Percentiles rank a stretch among this genome's conserved stretches.
These are phyloP conservation scores for Spodoptera litura DNA, from an alignment of 1,140 invertebrate genomes.

Conservation along the genomic window DNA sequence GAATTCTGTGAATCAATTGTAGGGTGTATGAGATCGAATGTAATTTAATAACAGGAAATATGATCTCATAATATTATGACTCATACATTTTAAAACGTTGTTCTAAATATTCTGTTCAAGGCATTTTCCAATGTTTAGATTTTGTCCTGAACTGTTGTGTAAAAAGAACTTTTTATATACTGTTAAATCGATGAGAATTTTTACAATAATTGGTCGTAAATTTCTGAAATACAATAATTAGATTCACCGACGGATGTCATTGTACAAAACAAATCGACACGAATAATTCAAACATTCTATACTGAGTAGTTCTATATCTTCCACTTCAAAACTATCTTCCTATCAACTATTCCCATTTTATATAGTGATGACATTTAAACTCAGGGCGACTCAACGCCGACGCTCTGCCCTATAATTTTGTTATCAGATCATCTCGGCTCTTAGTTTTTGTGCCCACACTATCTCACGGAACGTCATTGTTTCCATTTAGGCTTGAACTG, in stretches of 20 bases:
- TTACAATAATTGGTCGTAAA: no score
- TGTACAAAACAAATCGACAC: background rate
- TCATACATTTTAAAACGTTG: no score
- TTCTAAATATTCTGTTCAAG: no score
- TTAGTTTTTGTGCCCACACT: slow-evolving; percentile 61
- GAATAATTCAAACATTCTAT: background rate
- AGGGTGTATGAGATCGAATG: no score
- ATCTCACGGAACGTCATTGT: slow-evolving; percentile 60
- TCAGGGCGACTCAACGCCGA: slow-evolving; percentile 18
- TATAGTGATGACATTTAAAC: slow-evolving; percentile 46
- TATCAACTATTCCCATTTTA: slow-evolving; percentile 48
- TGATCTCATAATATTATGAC: no score
- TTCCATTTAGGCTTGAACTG: slow-evolving; percentile 53
- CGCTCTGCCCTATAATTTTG: slow-evolving; percentile 61
- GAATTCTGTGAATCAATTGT: no score
- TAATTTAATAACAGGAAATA: no score
- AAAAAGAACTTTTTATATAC: no score
- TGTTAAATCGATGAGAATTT: no score
- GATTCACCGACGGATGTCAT: background rate
- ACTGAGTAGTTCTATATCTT: background rate
- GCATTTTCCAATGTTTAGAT: no score
- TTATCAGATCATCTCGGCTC: slow-evolving; percentile 67
- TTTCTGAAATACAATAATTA: no score
- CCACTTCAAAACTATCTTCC: slow-evolving; percentile 23
- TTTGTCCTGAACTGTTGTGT: no score